Base-by-base conservation (phyloP, 2,888 invertebrate genomes). In the Andrena dorsata region DNA sequence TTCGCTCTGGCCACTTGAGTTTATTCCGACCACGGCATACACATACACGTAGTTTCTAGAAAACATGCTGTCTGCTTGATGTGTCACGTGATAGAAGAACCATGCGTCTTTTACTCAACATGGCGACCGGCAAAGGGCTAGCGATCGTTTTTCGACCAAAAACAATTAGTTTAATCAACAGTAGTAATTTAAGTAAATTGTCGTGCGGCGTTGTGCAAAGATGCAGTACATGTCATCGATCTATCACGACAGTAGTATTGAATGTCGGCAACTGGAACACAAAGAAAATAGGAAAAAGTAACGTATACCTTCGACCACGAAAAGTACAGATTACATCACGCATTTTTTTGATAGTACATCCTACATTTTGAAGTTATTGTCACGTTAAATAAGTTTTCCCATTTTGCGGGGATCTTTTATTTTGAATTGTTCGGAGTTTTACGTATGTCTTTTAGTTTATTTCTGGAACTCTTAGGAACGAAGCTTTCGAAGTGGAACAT, bases 101-200 rank as follows among this genome's bases (percentile, higher is more conserved):
- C 92, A 92, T 93, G 92, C 90, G 92, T 90, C 87, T 92, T 78
- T 90, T 82, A 81, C 87, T 68, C 88, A 94, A 92, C 90, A 94
- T 94, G 94, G 94, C 94, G 89, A 92, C 94, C 92, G 93, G 94
- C 90, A 94, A 94, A 89, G 91, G 94, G 68, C 85, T 94, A 77
- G 91, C 91, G 73, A 91, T 91, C 71, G 91, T 94, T 90, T 92
- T 94, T 75, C 88, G 92, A 86, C 91, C 93, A 79, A 92, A 90
- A 84, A 92, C 90, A 90, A 90, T 94, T 82, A 91, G 91, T 80
- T 88, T 94, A 78, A 88, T 94, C 65, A 86, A 90, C 8, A 91
- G 87, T 85, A 92, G 84, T 89, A 93, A 91, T 65, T 64, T 90
- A 51, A 92, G 88, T 76, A 91, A 89, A 87, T 88, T 91, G 28